These are phyloP conservation scores for Antheraea yamamai DNA, from an alignment of 2,888 invertebrate species.

Conservation along the genomic window DNA sequence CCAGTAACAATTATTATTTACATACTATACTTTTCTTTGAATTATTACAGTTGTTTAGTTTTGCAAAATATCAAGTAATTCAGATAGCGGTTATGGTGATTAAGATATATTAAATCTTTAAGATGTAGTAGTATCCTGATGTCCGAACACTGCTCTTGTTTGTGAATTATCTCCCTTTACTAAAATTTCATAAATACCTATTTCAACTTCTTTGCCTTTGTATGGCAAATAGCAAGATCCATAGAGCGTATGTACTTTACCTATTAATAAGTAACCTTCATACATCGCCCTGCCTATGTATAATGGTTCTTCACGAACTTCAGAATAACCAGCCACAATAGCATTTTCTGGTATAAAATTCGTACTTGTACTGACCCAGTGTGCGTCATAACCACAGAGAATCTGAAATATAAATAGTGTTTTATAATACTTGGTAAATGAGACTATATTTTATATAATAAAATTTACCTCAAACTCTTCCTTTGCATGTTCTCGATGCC, in stretches of 20 bases:
- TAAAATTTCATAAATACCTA: constrained; percentile 45
- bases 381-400: constrained; percentile 52
- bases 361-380: constrained; percentile 78
- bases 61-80: not conserved
- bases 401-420: constrained; percentile 41
- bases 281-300: constrained; percentile 86
- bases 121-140: not conserved
- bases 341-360: constrained; percentile 85
- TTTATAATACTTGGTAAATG: constrained; percentile 8
- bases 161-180: constrained; percentile 6
- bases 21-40: no score
- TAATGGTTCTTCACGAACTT: constrained; percentile 72
- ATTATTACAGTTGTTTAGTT: not conserved
- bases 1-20: no score
- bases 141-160: not conserved
- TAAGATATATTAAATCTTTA: not conserved
- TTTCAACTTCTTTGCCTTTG: constrained; percentile 40
- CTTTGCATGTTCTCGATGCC: constrained; percentile 86
- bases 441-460: not conserved
- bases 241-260: constrained; percentile 85
- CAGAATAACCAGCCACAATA: constrained; percentile 81
- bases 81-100: not conserved
- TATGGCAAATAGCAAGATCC: constrained; percentile 87
- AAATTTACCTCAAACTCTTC: constrained; percentile 83
- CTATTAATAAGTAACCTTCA: constrained; percentile 87